phyloP scores from a whole-genome alignment of 35 echinoderm and acorn worm species.

The Diadema setosum region DNA sequence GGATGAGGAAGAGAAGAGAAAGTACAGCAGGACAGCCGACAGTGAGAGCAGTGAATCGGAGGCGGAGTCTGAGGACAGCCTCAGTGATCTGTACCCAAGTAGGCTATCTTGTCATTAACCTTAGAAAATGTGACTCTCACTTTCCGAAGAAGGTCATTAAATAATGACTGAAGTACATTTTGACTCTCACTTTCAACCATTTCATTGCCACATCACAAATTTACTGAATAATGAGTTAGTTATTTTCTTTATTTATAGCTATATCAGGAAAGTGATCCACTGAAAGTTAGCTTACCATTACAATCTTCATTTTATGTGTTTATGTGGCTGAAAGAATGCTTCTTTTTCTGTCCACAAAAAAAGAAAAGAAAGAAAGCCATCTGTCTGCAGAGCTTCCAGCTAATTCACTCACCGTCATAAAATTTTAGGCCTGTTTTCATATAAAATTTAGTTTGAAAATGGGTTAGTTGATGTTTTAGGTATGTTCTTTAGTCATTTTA shows the following conservation, averaged over 20 bases:
- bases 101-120: neutral
- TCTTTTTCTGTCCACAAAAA: too few relatives aligned
- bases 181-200: neutral
- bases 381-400: too few relatives aligned
- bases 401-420: too few relatives aligned
- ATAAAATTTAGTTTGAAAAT: too few relatives aligned
- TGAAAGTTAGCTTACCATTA: too few relatives aligned
- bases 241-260: neutral
- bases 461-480: too few relatives aligned
- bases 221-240: neutral
- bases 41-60: conserved; percentile 31
- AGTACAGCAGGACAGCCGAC: neutral
- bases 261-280: too few relatives aligned
- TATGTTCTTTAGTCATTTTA: too few relatives aligned
- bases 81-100: conserved; percentile 41
- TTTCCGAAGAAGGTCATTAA: neutral
- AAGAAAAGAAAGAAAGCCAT: too few relatives aligned
- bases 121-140: neutral
- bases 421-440: too few relatives aligned
- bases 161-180: neutral
- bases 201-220: neutral
- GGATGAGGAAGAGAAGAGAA: neutral
- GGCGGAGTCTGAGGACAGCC: conserved; percentile 18
- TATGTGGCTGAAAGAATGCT: too few relatives aligned
- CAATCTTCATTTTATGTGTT: too few relatives aligned